Base-by-base conservation (phyloP, 1,140 invertebrate genomes). In the Drosophila azteca region DNA sequence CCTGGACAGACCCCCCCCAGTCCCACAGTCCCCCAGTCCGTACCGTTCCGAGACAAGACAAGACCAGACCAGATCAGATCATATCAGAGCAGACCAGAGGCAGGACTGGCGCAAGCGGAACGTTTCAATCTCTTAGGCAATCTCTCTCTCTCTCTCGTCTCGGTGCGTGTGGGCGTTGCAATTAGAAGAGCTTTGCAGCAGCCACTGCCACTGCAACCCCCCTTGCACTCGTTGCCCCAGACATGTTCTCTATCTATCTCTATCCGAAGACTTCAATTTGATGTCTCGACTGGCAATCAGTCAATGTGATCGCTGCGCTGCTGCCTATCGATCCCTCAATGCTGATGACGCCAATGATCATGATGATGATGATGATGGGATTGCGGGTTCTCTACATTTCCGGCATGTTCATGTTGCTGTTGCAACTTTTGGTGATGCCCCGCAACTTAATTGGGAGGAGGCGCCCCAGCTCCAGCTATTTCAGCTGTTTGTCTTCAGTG, bases 141-240 rank as follows among this genome's bases (percentile, higher is more conserved):
- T 83, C 80, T 61, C 71, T 51, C 44, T 64, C 66, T 66, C 63
- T 31, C 70, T 51, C 61, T 76, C 64, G 50, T 26, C 49, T 58
- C 39, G 41, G 57, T 77, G 74, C 84, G 81, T 84, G 82, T 88
- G 82, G 82, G 82, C 83, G 82, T 82, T 87, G 82, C 82, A 87
- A 87, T 87, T 87, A 87, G 83, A 88, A 68, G 66, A 82, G 74
- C 24, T 4, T 67, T 55, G 41, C 54, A 39, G 9, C 67, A 50
- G 35, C 64, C 45, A 17, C 54, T 15, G 35, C 64, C 45, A 17
- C 54, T 15, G 9, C 62, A 63, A 57, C 29, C 29, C 45, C 55
- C 29, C 29, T 41, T 24, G 11, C 45, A 50, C 5, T 35, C 24
- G 43, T 29, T 41, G 67, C 39, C 17, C 35, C 52, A 69, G 70